Evolutionary conservation across 2,888 invertebrate species (phyloP), one percentile per base, ranked within the genome.

Genomic region (Ischnura elegans): DNA sequence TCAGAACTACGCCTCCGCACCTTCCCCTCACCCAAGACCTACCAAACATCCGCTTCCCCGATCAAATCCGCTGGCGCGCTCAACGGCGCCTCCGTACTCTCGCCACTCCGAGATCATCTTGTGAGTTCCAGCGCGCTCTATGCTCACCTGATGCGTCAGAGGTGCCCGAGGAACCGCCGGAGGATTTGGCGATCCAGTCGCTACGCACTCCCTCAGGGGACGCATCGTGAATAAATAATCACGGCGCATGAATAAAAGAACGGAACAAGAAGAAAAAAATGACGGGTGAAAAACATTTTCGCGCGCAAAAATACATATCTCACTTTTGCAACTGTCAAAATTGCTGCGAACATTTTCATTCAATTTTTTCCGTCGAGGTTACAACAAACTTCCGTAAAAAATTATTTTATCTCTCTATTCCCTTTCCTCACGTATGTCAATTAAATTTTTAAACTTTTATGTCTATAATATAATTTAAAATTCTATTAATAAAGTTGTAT

Each of bases 161-260:
- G 19, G 76, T 76, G 76, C 76, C 36, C 76, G 4, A 76, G 76
- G 51, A 51, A 8, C 10, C 36, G 16, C 36, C 76, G n/a, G 66
- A 76, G 66, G 76, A 76, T 25, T 76, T 36, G 10, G 1, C 29
- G 36, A 8, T 0, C 29, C 13, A 76, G 29, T 76, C 36, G 25
- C 16, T 0, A 13, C 76, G 21, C 36, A 76, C 36, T n/a, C 61
- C 61, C 61, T 21, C 25, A 76, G 16, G 76, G 76, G 36, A 36
- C 36, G 36, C 29, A 76, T 76, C 76, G 76, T 76, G 76, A 76
- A 76, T 76, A 76, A 76, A 2, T 76, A 76, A 76, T 29, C 76
- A 36, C 1, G 5, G 29, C 10, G 3, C 29, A 36, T 36, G 36
- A 76, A 76, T 76, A 36, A 76, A 36, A 76, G 36, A 76, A 29